Percentiles rank a stretch among this genome's conserved stretches.
phyloP scores from a whole-genome alignment of 2,113 vertebrate species.

The Mormyrus iriodes region DNA sequence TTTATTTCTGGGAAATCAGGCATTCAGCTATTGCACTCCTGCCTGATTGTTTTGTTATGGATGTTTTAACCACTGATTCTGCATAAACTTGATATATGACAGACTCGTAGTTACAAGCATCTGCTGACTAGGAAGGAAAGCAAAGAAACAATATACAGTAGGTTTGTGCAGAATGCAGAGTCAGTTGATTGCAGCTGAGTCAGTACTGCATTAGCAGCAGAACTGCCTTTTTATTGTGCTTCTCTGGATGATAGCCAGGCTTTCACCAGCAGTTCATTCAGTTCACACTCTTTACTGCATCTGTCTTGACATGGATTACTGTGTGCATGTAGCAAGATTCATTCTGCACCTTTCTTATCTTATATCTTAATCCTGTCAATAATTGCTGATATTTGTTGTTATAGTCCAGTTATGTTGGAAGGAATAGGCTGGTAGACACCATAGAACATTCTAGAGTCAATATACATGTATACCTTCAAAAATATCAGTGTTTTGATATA shows the following conservation, averaged over 20 bases:
- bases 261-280: constrained; percentile 25
- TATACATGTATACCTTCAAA: constrained; percentile 13
- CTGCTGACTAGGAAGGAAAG: constrained; percentile 32
- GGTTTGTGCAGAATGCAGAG: neutral
- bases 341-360: constrained; percentile 20
- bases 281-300: constrained; percentile 16
- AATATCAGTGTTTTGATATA: constrained; percentile 3
- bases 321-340: constrained; percentile 19
- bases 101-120: constrained; percentile 32
- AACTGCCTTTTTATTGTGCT: constrained; percentile 13
- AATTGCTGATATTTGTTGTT: constrained; percentile 32
- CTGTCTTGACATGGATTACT: constrained; percentile 27
- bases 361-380: constrained; percentile 37
- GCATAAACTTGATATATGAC: constrained; percentile 34
- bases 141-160: neutral
- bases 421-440: constrained; percentile 37
- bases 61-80: constrained; percentile 39
- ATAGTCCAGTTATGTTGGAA: constrained; percentile 42
- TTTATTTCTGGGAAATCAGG: neutral
- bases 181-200: constrained; percentile 26
- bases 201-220: constrained; percentile 17
- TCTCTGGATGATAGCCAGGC: constrained; percentile 21
- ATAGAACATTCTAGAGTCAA: constrained; percentile 20
- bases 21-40: constrained; percentile 13
- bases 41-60: constrained; percentile 35